Evolutionary conservation across 2,797 vertebrate species (phyloP).

Genomic region (Lycodopsis pacificus): DNA sequence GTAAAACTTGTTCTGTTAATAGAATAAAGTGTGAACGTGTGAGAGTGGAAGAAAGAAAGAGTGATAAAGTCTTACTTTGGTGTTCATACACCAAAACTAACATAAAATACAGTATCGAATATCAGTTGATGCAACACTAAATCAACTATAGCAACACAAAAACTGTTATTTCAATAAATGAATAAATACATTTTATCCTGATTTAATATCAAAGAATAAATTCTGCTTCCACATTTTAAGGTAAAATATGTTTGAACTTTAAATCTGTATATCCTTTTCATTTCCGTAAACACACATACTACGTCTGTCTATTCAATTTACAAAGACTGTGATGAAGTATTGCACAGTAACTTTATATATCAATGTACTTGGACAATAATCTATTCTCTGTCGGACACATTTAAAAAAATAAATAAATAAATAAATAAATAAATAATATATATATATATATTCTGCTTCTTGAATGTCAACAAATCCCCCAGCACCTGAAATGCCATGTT

Average conservation of each 20-base stretch:
- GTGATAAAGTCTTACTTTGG: neutral
- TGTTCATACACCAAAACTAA: neutral
- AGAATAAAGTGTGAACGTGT: neutral
- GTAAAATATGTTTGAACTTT: neutral
- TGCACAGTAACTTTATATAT: neutral
- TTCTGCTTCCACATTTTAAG: neutral
- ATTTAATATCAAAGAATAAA: neutral
- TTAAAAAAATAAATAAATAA: no score
- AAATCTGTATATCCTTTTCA: neutral
- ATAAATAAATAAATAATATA: no score
- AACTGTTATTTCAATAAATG: neutral
- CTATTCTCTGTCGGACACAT: neutral
- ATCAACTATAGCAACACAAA: neutral
- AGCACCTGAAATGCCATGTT: slow-evolving; percentile 16
- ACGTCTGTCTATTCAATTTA: neutral
- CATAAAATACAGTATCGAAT: neutral
- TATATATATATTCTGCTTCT: neutral
- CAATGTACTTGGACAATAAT: neutral
- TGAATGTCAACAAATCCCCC: slow-evolving; percentile 16
- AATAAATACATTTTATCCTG: neutral
- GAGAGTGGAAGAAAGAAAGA: neutral
- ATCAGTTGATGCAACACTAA: neutral
- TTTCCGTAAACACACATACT: neutral
- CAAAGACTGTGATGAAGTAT: neutral
- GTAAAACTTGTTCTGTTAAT: slow-evolving; percentile 26